These are phyloP conservation scores for Rhynchotus rufescens DNA, from an alignment of 2,797 vertebrate species.

Conservation along the genomic window DNA sequence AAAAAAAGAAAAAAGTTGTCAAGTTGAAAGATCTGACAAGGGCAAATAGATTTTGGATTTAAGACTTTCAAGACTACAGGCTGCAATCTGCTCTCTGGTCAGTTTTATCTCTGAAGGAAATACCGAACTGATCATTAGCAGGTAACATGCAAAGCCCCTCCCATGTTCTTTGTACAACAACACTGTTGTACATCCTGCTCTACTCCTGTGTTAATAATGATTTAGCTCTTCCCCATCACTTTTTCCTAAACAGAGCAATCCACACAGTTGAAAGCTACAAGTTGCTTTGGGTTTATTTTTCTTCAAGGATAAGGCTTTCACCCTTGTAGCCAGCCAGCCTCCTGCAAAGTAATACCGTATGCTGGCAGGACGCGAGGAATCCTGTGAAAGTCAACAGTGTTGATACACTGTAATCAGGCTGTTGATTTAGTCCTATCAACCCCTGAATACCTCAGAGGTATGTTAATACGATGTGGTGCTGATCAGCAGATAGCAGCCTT, in stretches of 20 bases:
- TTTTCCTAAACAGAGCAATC: not conserved
- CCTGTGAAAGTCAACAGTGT: not conserved
- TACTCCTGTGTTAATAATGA: not conserved
- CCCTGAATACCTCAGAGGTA: not conserved
- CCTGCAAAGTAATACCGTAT: not conserved
- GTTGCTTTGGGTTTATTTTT: not conserved
- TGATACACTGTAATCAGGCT: not conserved
- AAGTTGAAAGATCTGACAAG: not conserved
- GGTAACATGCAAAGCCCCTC: not conserved
- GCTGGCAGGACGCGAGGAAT: not conserved
- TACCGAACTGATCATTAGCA: not conserved
- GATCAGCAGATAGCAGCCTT: slow-evolving; percentile 23
- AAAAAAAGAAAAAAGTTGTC: not conserved
- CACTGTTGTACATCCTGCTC: not conserved
- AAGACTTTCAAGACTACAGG: not conserved
- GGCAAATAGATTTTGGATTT: not conserved
- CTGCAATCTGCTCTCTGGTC: not conserved
- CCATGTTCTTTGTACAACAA: not conserved
- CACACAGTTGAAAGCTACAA: not conserved
- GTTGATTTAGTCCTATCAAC: not conserved
- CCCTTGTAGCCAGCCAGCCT: not conserved
- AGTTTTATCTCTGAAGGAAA: not conserved
- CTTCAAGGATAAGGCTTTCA: not conserved
- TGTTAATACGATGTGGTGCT: not conserved
- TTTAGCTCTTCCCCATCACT: not conserved